These are phyloP conservation scores for Limenitis camilla DNA, from an alignment of 2,888 invertebrate species.

Conservation along the genomic window DNA sequence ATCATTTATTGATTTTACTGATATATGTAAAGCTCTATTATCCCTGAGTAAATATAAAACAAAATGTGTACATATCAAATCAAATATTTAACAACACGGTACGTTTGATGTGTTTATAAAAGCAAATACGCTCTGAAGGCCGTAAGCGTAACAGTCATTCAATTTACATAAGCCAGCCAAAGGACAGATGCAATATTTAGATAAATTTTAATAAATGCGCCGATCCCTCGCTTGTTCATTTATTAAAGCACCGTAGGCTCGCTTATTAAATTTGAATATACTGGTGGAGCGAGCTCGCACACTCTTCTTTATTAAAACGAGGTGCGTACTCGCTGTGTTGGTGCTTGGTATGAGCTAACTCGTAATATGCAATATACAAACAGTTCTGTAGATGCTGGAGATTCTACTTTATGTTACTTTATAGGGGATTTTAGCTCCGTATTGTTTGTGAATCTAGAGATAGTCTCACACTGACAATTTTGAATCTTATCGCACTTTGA, in stretches of 20 bases:
- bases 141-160: slow-evolving; percentile 7
- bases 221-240: slow-evolving; percentile 17
- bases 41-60: not conserved
- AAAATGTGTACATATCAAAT: not conserved
- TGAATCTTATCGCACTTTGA: too few relatives aligned
- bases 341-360: not conserved
- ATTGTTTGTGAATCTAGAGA: too few relatives aligned
- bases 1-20: too few relatives aligned
- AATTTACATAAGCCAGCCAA: slow-evolving; percentile 12
- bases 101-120: not conserved
- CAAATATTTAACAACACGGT: not conserved
- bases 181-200: slow-evolving; percentile 19
- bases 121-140: not conserved
- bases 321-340: slow-evolving; percentile 8
- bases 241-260: slow-evolving; percentile 15
- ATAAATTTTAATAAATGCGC: slow-evolving; percentile 16
- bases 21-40: too few relatives aligned
- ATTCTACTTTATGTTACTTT: slow-evolving; percentile 26
- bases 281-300: slow-evolving; percentile 8
- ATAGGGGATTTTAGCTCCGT: slow-evolving; percentile 33
- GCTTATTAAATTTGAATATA: slow-evolving; percentile 22
- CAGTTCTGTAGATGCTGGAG: not conserved
- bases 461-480: too few relatives aligned
- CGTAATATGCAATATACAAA: slow-evolving; percentile 11
- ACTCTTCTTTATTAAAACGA: slow-evolving; percentile 21